Evolutionary conservation across 2,888 invertebrate species (phyloP), one percentile per base, ranked within the genome.

Genomic region (Trissolcus japonicus): DNA sequence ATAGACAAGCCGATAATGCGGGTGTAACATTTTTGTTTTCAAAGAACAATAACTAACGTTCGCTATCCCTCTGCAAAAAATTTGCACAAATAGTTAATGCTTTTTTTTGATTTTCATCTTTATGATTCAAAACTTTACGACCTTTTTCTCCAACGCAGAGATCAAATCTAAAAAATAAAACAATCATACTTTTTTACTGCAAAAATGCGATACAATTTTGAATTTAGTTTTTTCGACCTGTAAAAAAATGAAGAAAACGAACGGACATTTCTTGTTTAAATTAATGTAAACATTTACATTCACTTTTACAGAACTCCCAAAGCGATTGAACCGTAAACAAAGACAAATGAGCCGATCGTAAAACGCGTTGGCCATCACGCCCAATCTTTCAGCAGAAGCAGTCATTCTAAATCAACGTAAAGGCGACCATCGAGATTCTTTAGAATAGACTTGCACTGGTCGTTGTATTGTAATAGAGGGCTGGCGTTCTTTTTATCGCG

Each of bases 401-500:
- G 54, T 63, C 62, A 43, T 21, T 54, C 29, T 54, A 62, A 62
- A 62, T 54, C 62, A 54, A 63, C 54, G 16, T n/a, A 43, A 53
- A 35, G 14, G 46, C 51, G 51, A 35, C 16, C 19, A 65, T 65
- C 55, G 17, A 25, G 14, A 46, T n/a, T 55, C 43, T 56, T 66
- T 21, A 35, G 55, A 66, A 66, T 65, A 48, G 41, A 46, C 21
- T 50, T 50, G 43, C 40, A 19, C 40, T n/a, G 54, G 43, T n/a
- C 13, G 54, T 46, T 40, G 56, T 50, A 50, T 46, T 40, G 56
- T 50, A 50, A 56, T 40, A 19, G 35, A n/a, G 11, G 13, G 6
- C 59, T 11, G 57, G 53, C 57, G 59, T 67, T 59, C 50, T 66
- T 59, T 57, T 67, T 53, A 46, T 56, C 55, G 35, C n/a, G 43